A percentile compares a stretch with the other conserved stretches of the same genome.
These are phyloP conservation scores for Herpetotheres cachinnans DNA, from an alignment of 2,113 vertebrate species.

Conservation along the genomic window DNA sequence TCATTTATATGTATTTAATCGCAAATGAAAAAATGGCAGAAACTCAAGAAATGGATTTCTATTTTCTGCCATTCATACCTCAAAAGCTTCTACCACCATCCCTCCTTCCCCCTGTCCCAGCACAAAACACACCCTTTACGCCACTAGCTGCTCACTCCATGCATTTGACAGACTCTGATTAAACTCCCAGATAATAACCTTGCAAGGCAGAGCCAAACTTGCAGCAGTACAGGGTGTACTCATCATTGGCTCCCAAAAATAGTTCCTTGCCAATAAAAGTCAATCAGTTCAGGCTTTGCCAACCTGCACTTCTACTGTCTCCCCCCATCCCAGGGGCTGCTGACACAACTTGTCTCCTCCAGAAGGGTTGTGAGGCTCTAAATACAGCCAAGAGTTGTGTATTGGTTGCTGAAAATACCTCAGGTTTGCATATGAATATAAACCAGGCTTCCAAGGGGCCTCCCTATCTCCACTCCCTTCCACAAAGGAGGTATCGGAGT, in stretches of 20 bases:
- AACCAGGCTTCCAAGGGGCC: not conserved
- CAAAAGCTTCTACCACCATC: not conserved
- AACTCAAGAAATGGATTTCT: not conserved
- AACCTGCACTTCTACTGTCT: not conserved
- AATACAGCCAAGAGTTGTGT: not conserved
- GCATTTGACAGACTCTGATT: constrained; percentile 27
- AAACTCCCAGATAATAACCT: constrained; percentile 48
- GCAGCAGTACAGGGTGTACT: constrained; percentile 16
- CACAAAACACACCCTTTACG: constrained; percentile 18
- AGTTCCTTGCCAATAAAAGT: constrained; percentile 45
- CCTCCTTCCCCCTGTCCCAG: not conserved
- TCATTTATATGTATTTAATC: not conserved
- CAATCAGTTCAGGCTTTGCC: constrained; percentile 25
- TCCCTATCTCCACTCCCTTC: not conserved
- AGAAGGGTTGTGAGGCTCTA: not conserved
- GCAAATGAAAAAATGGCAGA: not conserved
- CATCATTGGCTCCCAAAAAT: constrained; percentile 33
- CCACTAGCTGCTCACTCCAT: not conserved
- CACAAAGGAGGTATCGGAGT: not conserved
- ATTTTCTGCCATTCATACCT: not conserved
- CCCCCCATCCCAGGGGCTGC: not conserved
- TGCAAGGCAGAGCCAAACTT: constrained; percentile 21
- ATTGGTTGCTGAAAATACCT: not conserved
- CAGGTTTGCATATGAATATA: not conserved
- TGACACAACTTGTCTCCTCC: not conserved